Conservation (phyloP, 2,113 vertebrate species). For the Python bivittatus region DNA sequence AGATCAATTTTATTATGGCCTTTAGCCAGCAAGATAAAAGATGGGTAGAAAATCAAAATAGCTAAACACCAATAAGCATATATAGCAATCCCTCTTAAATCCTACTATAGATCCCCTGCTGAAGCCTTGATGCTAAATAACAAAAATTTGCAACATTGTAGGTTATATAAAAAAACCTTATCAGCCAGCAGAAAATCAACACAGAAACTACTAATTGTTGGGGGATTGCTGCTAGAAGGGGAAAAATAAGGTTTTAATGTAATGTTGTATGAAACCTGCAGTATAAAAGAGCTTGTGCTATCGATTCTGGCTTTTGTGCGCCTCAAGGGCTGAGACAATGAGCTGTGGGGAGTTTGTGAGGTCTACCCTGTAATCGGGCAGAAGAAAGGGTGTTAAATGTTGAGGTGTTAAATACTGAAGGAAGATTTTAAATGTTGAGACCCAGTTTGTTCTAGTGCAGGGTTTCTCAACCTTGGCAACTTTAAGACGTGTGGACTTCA, state of each 20-base stretch:
- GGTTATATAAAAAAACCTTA: neutral
- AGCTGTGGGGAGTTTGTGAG: neutral
- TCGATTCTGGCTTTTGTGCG: neutral
- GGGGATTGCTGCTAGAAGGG: neutral
- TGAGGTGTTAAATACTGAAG: too few species aligned
- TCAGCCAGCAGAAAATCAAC: neutral
- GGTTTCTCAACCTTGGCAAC: too few species aligned
- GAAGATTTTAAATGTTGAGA: too few species aligned
- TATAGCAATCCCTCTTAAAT: neutral
- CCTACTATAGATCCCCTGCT: neutral
- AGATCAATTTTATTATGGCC: neutral
- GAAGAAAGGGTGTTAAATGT: neutral
- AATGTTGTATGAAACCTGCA: neutral
- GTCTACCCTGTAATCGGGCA: neutral
- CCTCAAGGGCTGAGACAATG: neutral
- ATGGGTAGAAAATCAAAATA: neutral
- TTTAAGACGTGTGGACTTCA: too few species aligned
- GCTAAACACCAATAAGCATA: neutral
- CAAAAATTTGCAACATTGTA: neutral
- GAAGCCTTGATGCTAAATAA: neutral
- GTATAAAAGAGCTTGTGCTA: neutral
- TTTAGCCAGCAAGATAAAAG: neutral
- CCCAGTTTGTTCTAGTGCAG: too few species aligned
- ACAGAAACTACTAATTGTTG: neutral
- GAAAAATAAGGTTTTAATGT: neutral